Base-by-base conservation (phyloP, 1,140 invertebrate genomes). In the Scaptomyza hsui region DNA sequence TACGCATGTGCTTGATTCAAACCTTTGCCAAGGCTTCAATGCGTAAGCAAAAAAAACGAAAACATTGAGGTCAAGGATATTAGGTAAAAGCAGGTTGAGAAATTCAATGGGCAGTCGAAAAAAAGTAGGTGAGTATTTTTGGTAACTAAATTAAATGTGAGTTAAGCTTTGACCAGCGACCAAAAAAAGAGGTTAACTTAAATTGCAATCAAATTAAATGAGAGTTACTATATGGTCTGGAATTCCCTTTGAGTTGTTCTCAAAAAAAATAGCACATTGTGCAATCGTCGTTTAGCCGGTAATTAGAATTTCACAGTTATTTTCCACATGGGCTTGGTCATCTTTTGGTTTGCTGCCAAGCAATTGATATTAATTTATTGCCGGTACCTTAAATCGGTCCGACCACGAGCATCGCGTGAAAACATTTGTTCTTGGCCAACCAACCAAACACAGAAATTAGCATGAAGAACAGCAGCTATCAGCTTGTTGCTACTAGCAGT, bases 321-420 rank as follows among this genome's bases (percentile, higher is more conserved):
- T 71, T 69, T 18, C 49, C 42, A 48, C 41, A 42, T 45, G 37
- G 68, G 68, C 37, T 65, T 71, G 61, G 67, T 16, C 60, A 37
- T 37, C 16, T 53, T 62, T 39, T n/a, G n/a, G 26, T 35, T 52
- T 39, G 12, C 41, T 37, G 64, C 35, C 51, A 26, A 51, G 13
- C 69, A 59, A 67, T 72, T 67, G 62, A 72, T 72, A 67, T 72
- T 67, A 67, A 72, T 72, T 72, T 67, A 67, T 53, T 67, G 52
- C 42, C 42, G 18, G 13, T n/a, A n/a, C n/a, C n/a, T n/a, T n/a
- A n/a, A n/a, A n/a, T n/a, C n/a, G n/a, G 12, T 21, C 35, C 32
- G 19, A 19, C 44, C 26, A 68, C 41, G 45, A 13, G 41, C 47
- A 72, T 72, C 69, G 69, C 69, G 69, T 72, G 69, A 72, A 71